Percentiles rank a stretch among this genome's conserved stretches.
These are phyloP conservation scores for Neosilurus hyrtlii DNA, from an alignment of 2,797 vertebrate genomes.

Conservation along the genomic window DNA sequence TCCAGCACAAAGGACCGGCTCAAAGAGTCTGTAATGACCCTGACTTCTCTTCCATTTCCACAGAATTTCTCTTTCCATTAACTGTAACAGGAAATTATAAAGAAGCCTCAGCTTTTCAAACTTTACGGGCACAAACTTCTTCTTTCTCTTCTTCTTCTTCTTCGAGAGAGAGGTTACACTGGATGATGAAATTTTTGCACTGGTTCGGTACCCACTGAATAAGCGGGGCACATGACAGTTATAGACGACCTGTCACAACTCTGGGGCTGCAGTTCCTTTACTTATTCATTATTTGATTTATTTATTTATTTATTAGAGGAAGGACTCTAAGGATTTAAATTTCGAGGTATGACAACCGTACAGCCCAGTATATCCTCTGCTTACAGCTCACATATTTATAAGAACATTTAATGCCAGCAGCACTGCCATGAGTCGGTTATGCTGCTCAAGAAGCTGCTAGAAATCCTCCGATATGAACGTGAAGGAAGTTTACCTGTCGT, in stretches of 20 bases:
- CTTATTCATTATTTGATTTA: not conserved
- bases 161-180: slow-evolving; percentile 30
- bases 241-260: slow-evolving; percentile 7
- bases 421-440: not conserved
- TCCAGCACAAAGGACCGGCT: not conserved
- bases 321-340: not conserved
- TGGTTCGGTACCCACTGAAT: not conserved
- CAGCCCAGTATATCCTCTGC: not conserved
- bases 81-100: not conserved
- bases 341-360: not conserved
- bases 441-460: not conserved
- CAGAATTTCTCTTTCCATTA: not conserved
- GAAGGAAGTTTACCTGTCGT: slow-evolving; percentile 76
- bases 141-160: too few relatives aligned
- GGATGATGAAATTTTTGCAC: slow-evolving; percentile 35
- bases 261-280: not conserved
- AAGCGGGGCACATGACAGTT: slow-evolving; percentile 14
- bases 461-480: not conserved
- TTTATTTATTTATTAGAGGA: slow-evolving; percentile 4
- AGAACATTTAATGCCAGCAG: not conserved
- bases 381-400: not conserved
- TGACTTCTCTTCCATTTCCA: not conserved
- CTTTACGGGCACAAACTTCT: slow-evolving; percentile 1
- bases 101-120: not conserved
- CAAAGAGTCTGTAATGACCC: not conserved